A percentile compares a stretch with the other conserved stretches of the same genome.
These are phyloP conservation scores for Heliconius nattereri DNA, from an alignment of 1,140 invertebrate species.

Conservation along the genomic window DNA sequence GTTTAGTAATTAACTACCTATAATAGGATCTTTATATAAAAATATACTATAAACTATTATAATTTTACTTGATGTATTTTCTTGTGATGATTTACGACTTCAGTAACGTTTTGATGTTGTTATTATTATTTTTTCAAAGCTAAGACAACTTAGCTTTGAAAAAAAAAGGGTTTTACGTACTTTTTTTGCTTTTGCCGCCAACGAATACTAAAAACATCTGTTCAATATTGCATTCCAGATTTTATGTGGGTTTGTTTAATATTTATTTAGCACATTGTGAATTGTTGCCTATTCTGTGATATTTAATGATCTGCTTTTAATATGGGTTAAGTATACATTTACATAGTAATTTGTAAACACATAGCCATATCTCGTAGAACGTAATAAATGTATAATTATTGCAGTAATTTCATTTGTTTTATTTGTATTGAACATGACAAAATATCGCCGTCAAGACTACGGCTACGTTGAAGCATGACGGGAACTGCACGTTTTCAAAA, in stretches of 20 bases:
- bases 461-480: too few relatives aligned
- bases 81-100: background rate
- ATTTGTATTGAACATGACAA: background rate
- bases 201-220: background rate
- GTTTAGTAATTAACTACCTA: background rate
- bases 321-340: slow-evolving; percentile 17
- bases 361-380: slow-evolving; percentile 35
- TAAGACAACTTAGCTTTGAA: too few relatives aligned
- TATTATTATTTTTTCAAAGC: background rate
- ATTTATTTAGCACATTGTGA: slow-evolving; percentile 63
- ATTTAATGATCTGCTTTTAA: slow-evolving; percentile 71
- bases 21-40: background rate
- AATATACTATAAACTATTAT: background rate
- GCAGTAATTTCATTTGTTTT: slow-evolving; percentile 7
- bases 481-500: too few relatives aligned
- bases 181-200: background rate
- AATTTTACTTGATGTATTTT: background rate
- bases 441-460: too few relatives aligned
- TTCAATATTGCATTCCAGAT: background rate
- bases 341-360: slow-evolving; percentile 23
- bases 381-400: slow-evolving; percentile 36
- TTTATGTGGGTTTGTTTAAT: background rate
- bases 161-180: background rate
- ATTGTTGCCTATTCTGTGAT: slow-evolving; percentile 72
- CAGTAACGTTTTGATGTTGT: background rate